phyloP scores from a whole-genome alignment of 2,888 invertebrate genomes.

The Eulithis prunata region DNA sequence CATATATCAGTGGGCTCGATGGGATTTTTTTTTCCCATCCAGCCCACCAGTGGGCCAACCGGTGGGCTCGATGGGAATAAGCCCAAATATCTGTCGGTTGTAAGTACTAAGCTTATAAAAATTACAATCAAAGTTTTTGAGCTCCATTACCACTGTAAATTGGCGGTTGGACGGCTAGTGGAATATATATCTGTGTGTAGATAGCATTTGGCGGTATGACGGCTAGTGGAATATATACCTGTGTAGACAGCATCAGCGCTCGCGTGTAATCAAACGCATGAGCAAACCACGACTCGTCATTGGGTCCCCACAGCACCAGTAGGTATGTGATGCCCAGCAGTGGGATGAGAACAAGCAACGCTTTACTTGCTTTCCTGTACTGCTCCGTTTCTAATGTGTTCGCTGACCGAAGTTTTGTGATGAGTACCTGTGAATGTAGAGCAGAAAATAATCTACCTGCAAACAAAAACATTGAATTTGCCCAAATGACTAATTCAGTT shows the following conservation, averaged over 20 bases:
- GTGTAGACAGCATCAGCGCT: constrained; percentile 93
- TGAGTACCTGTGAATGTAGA: constrained; percentile 88
- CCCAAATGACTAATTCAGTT: no score
- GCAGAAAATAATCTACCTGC: neutral
- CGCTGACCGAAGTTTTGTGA: constrained; percentile 96
- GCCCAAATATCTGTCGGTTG: no score
- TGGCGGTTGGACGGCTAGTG: no score
- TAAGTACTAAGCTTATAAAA: no score
- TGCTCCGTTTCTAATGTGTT: constrained; percentile 96
- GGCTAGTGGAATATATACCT: constrained; percentile 83
- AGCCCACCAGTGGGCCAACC: no score
- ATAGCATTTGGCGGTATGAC: no score
- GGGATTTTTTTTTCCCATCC: no score
- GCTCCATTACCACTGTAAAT: no score
- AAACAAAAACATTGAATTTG: no score
- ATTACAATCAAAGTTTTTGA: no score
- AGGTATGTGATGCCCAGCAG: constrained; percentile 96
- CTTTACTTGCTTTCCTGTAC: constrained; percentile 95
- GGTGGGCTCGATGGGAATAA: no score
- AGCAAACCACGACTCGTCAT: constrained; percentile 89
- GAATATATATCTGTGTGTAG: constrained; percentile 91
- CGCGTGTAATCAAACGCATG: constrained; percentile 91
- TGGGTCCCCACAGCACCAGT: constrained; percentile 92
- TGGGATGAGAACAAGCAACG: constrained; percentile 95
- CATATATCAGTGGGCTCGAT: no score